These are phyloP conservation scores for Patella vulgata DNA, from an alignment of 1,140 invertebrate species.

Conservation along the genomic window DNA sequence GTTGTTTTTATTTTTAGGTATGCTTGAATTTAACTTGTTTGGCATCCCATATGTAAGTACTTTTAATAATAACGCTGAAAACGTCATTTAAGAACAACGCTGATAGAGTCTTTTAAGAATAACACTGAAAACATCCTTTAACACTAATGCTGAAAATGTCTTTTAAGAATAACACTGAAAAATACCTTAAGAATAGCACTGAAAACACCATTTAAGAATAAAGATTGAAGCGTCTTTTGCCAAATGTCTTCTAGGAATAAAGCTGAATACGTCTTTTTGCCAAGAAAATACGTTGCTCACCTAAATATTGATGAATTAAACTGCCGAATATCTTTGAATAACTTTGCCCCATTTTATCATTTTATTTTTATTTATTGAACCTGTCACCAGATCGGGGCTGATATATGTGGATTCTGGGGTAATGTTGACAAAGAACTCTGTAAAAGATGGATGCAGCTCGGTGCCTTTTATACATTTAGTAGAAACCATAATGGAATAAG, in stretches of 20 bases:
- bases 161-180: conserved; percentile 1
- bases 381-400: conserved; percentile 52
- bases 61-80: neutral
- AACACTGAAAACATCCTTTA: neutral
- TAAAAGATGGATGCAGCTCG: conserved; percentile 61
- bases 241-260: too few relatives aligned
- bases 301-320: too few relatives aligned
- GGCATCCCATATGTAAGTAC: conserved; percentile 65
- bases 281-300: too few relatives aligned
- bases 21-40: conserved; percentile 66
- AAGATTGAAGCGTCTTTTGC: too few relatives aligned
- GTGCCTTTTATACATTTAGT: conserved; percentile 60
- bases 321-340: too few relatives aligned
- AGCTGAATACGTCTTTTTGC: too few relatives aligned
- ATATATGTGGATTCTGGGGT: conserved; percentile 60
- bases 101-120: neutral
- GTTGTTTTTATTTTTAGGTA: too few relatives aligned
- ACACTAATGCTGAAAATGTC: neutral
- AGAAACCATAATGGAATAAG: conserved; percentile 57
- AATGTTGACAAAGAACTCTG: conserved; percentile 51
- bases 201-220: too few relatives aligned
- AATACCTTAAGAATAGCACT: neutral
- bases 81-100: too few relatives aligned
- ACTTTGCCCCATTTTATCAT: too few relatives aligned
- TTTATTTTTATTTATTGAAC: too few relatives aligned